Conservation (phyloP, 2,113 vertebrate species). For the Porphyrio hochstetteri region DNA sequence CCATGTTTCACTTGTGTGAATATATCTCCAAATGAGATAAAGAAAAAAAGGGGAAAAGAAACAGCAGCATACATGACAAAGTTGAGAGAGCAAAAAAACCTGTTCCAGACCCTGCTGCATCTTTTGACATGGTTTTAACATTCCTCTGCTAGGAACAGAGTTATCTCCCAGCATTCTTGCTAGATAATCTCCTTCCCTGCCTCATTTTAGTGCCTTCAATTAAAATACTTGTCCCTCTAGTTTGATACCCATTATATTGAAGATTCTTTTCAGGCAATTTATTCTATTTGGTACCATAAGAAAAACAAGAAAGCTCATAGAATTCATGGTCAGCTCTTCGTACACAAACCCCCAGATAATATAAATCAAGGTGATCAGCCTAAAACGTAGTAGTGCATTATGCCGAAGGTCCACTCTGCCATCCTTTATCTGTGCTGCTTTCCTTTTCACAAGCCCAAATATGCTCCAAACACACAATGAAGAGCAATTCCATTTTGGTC, state of each 20-base stretch:
- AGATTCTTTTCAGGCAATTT: neutral
- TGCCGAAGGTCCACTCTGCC: neutral
- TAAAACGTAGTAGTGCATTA: neutral
- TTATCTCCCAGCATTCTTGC: neutral
- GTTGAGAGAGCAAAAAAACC: neutral
- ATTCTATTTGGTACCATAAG: neutral
- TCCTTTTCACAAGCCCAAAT: neutral
- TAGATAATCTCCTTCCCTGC: neutral
- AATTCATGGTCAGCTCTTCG: neutral
- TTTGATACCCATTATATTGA: neutral
- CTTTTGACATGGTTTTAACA: neutral
- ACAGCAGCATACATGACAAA: neutral
- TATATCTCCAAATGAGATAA: neutral
- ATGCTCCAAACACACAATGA: rapidly evolving
- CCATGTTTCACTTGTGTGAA: rapidly evolving
- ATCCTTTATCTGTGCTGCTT: neutral
- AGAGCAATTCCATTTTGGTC: neutral
- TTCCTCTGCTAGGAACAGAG: neutral
- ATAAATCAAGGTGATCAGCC: neutral
- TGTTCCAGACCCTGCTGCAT: neutral
- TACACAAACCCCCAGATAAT: rapidly evolving
- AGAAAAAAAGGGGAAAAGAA: neutral
- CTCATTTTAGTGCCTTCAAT: neutral
- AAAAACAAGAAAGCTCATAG: neutral
- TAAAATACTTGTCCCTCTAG: neutral